phyloP scores from a whole-genome alignment of 1,140 invertebrate genomes.

The Tyrophagus putrescentiae region DNA sequence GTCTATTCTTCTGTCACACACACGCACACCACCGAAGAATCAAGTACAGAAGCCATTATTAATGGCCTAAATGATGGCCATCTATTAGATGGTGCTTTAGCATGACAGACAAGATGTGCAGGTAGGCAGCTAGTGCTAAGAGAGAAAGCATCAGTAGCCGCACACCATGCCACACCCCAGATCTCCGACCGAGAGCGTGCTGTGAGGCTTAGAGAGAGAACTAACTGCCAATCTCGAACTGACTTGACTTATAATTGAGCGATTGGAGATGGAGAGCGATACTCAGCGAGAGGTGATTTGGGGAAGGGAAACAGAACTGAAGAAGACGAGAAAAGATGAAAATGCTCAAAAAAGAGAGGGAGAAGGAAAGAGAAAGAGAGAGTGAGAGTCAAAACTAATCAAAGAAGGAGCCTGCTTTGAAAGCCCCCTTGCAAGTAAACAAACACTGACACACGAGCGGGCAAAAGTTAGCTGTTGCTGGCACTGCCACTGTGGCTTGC shows the following conservation, averaged over 20 bases:
- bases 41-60: too few relatives aligned
- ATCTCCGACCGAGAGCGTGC: too few relatives aligned
- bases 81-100: too few relatives aligned
- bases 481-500: neutral
- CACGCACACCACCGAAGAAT: too few relatives aligned
- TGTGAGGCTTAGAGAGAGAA: neutral
- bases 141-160: too few relatives aligned
- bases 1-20: too few relatives aligned
- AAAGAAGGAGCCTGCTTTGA: neutral
- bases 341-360: neutral
- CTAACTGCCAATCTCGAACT: neutral
- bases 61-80: too few relatives aligned
- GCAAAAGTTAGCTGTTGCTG: neutral
- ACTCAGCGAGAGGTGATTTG: neutral
- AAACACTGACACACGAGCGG: neutral
- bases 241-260: too few relatives aligned
- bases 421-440: neutral
- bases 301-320: slow-evolving; percentile 23
- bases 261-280: neutral
- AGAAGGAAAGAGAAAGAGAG: slow-evolving; percentile 16
- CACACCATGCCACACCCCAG: too few relatives aligned
- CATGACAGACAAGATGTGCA: too few relatives aligned
- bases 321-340: neutral
- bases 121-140: too few relatives aligned
- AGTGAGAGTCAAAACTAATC: slow-evolving; percentile 9